Evolutionary conservation across 2,797 vertebrate genomes (phyloP), one percentile per base, ranked within the genome.

Genomic region (Pipistrellus nathusii): DNA sequence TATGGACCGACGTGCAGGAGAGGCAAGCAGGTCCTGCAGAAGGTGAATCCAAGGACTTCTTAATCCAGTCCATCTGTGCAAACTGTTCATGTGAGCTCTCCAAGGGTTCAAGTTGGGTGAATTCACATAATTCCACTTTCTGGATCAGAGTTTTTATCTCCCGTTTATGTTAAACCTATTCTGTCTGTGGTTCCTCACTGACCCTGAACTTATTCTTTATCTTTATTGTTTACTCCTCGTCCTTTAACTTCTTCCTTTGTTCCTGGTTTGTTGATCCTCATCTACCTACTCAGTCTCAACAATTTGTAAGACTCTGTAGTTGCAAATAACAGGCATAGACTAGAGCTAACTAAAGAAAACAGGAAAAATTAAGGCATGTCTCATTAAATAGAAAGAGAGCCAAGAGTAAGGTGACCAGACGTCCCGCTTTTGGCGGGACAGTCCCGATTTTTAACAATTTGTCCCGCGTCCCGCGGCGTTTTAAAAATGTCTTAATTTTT

Each of bases 191-290:
- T 1, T 51, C 18, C 84, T 77, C 23, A 0, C 2, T 3, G 11
- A 53, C 51, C 0, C 3, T 10, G 23, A 3, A 11, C 69, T 0
- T 17, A 0, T 0, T 12, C 8, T 8, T 81, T 27, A 8, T 27
- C 69, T 48, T 32, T 62, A 4, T 5, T 8, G 18, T 13, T 2
- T 14, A 3, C 9, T 30, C 12, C 38, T 51, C 21, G 15, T 11
- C 55, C 46, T 30, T 55, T 2, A 17, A 10, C 46, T 64, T 15
- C 14, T 23, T 55, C 27, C 73, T 27, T 25, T 4, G 44, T 7
- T 57, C 15, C 53, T n/a, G 53, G 8, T 2, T 20, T 5, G 0
- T 2, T 1, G 55, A 12, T 59, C 17, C 41, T 30, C 18, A 1
- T 17, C 38, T 66, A 25, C 62, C 32, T 48, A 14, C 14, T 17